phyloP scores from a whole-genome alignment of 2,888 invertebrate genomes.

The Busseola fusca region DNA sequence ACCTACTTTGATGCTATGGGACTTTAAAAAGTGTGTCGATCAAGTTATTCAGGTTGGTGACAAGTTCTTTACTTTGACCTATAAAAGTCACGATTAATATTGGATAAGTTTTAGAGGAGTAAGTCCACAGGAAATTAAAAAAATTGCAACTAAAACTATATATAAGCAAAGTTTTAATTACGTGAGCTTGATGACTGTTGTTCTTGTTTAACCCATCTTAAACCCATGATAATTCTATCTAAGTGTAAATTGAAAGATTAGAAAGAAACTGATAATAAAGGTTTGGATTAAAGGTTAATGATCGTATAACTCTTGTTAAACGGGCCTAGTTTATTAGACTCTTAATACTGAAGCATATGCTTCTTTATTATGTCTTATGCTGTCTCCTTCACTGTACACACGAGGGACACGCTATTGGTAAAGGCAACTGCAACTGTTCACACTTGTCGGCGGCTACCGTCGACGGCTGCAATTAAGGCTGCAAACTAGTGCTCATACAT shows the following conservation, averaged over 20 bases:
- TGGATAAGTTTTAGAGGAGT: neutral
- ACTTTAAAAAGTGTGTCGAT: no score
- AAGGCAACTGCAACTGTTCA: no score
- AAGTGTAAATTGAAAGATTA: neutral
- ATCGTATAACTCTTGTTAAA: neutral
- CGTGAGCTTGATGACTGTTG: neutral
- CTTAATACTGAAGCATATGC: neutral
- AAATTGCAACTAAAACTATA: neutral
- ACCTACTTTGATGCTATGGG: no score
- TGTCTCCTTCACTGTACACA: neutral
- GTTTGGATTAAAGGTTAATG: conserved; percentile 4
- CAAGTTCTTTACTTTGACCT: neutral
- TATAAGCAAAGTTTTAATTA: conserved; percentile 9
- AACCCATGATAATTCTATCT: neutral
- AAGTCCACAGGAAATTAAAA: conserved; percentile 27
- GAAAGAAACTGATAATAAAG: neutral
- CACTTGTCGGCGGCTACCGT: no score
- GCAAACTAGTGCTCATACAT: no score
- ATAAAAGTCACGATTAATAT: conserved; percentile 3
- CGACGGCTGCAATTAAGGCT: no score
- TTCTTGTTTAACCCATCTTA: neutral
- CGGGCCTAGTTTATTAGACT: neutral
- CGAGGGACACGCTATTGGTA: no score
- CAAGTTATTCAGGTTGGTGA: neutral
- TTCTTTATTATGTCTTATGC: no score